Conservation (phyloP, 2,888 invertebrate genomes). For the Acanthacorydalis orientalis region DNA sequence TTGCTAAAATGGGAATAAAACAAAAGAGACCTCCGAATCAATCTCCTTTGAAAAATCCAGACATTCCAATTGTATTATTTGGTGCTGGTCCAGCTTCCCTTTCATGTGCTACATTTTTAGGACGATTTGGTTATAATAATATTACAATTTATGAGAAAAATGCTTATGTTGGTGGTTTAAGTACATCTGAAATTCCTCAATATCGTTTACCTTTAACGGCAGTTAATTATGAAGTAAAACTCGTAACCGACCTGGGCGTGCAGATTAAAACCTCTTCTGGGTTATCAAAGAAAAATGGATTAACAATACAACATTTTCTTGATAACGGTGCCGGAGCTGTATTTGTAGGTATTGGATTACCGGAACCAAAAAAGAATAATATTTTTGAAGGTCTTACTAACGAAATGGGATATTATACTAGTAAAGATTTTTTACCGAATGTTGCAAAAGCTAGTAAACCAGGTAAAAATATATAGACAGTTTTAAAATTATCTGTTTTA, state of each 20-base stretch:
- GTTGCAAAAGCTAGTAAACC: slow-evolving; percentile 83
- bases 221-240: slow-evolving; percentile 81
- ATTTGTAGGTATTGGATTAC: slow-evolving; percentile 77
- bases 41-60: slow-evolving; percentile 35
- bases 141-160: slow-evolving; percentile 87
- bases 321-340: slow-evolving; percentile 56
- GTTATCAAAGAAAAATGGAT: slow-evolving; percentile 50
- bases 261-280: slow-evolving; percentile 60
- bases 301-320: slow-evolving; percentile 53
- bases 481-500: too few species aligned
- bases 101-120: slow-evolving; percentile 92
- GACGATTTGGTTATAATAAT: slow-evolving; percentile 78
- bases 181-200: slow-evolving; percentile 92
- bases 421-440: slow-evolving; percentile 80
- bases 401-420: slow-evolving; percentile 84
- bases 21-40: slow-evolving; percentile 69
- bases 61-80: slow-evolving; percentile 63
- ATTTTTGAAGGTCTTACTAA: slow-evolving; percentile 59
- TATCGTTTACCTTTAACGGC: slow-evolving; percentile 86
- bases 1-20: slow-evolving; percentile 83
- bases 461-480: slow-evolving; percentile 27
- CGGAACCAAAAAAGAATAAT: slow-evolving; percentile 68
- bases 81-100: slow-evolving; percentile 95
- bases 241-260: slow-evolving; percentile 86
- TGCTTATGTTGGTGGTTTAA: slow-evolving; percentile 69